These are phyloP conservation scores for Ataeniobius toweri DNA, from an alignment of 2,797 vertebrate species.

Conservation along the genomic window DNA sequence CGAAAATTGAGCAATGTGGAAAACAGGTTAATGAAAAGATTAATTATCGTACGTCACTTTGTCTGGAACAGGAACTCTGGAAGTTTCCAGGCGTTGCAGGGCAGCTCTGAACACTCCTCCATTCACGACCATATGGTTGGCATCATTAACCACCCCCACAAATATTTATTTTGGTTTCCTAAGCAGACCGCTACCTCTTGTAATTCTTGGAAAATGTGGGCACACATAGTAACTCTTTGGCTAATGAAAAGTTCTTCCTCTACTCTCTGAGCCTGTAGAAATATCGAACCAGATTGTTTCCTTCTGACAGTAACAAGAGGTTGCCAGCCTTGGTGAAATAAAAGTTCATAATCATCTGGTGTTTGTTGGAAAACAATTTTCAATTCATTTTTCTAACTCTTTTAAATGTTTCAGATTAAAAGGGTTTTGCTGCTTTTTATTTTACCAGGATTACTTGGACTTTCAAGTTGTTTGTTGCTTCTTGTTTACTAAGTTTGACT, in stretches of 20 bases:
- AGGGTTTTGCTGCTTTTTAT: neutral
- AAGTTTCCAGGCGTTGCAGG: slow-evolving; percentile 52
- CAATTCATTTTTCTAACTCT: neutral
- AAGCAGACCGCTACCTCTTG: slow-evolving; percentile 56
- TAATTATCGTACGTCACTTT: slow-evolving; percentile 36
- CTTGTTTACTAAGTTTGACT: slow-evolving; percentile 1
- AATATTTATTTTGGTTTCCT: slow-evolving; percentile 59
- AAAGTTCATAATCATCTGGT: slow-evolving; percentile 31
- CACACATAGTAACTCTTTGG: slow-evolving; percentile 50
- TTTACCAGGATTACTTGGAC: neutral
- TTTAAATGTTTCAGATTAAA: neutral
- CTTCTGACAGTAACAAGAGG: slow-evolving; percentile 35
- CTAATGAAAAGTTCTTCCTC: slow-evolving; percentile 51
- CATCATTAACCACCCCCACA: slow-evolving; percentile 64
- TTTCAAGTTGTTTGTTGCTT: neutral
- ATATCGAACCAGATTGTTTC: slow-evolving; percentile 37
- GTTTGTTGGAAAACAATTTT: slow-evolving; percentile 4
- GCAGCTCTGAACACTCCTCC: slow-evolving; percentile 44
- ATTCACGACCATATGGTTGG: slow-evolving; percentile 60
- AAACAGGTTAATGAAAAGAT: slow-evolving; percentile 13
- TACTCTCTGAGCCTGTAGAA: slow-evolving; percentile 26
- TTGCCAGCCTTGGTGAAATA: slow-evolving; percentile 23
- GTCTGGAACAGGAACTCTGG: slow-evolving; percentile 47
- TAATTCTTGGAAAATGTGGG: slow-evolving; percentile 63
- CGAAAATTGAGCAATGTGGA: neutral